Evolutionary conservation across 2,797 vertebrate genomes (phyloP), one percentile per base, ranked within the genome.

Genomic region (Malacoraja senta): DNA sequence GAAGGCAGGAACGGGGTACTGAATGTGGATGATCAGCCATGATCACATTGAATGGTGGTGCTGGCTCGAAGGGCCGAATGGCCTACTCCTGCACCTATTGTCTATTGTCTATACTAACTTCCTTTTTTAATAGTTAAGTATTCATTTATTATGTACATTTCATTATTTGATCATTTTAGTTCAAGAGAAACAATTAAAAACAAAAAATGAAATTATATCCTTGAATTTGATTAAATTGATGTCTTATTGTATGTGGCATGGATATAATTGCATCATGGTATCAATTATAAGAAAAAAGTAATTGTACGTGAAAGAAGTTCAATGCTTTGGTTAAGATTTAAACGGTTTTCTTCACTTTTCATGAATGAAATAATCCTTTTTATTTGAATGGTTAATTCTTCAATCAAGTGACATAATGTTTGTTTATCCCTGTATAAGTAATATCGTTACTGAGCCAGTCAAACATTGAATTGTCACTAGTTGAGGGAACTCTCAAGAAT

Each of bases 291-390:
- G 44, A 29, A 58, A 0, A 61, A 29, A 12, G 58, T 84, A 86
- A 32, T 32, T 65, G 83, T 19, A 15, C 1, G 26, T 8, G 12
- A 2, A 72, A 35, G 90, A 12, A 44, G 71, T 72, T 24, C 21
- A 38, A 72, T 53, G 3, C 8, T 15, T 15, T 65, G 29, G 32
- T 63, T 90, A 65, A 35, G 86, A 35, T 17, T 90, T 90, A 32
- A 2, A 72, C 44, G 72, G 65, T 71, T 71, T 29, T 63, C 88
- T 71, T 72, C n/a, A 72, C 17, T 29, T 24, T 91, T 74, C 90
- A 26, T 38, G 90, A 91, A 91, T 91, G 90, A 72, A 72, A 74
- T 91, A 91, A 74, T 65, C 71, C 68, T 29, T 86, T 32, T 74
- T 7, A 72, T 74, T 91, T 91, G 68, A 74, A 71, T 44, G 12